Base-by-base conservation (phyloP, 2,888 invertebrate genomes). In the Tenthredo amoena region DNA sequence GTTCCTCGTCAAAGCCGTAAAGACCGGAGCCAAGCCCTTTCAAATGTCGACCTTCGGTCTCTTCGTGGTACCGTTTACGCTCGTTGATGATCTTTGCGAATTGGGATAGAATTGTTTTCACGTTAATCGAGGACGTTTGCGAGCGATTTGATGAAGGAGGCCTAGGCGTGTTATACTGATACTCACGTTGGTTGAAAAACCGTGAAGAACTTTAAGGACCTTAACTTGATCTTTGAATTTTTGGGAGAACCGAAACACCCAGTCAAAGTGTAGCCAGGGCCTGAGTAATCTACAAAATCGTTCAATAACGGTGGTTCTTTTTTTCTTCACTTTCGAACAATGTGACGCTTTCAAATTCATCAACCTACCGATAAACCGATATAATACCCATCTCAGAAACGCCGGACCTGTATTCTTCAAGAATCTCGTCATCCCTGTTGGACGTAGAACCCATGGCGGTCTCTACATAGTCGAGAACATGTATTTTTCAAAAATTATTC, bases 391-490 rank as follows among this genome's bases (percentile, higher is more conserved):
- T 89, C 3, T 92, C 91, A 85, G 95, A 94, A 84, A 96, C 95
- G 58, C 95, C 94, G 12, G 94, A 89, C 83, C 96, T 95, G 90
- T 96, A 97, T 50, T 93, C 93, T 62, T 93, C 94, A 18, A 95
- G 94, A 26, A 91, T 86, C 0, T 93, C 89, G 31, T 92, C 90
- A 74, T 95, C 94, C 72, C 94, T 93, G 82, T 94, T 93, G 10
- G 97, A 93, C 86, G 94, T 94, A 0, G 95, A 95, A 2, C 97
- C 97, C 96, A 97, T 96, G 0, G 97, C 96, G 31, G 96, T 95
- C 94, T 95, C 95, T 95, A 88, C 3, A 43, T 7, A 43, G 43
- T 7, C 18, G 18, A 50, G 5, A 0, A 18, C 0, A 18, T 1
- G 12, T 2, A 47, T 47, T 47, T 37, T 88, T 84, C 93, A 92